A percentile compares a stretch with the other conserved stretches of the same genome.
These are phyloP conservation scores for Hartigia nigra DNA, from an alignment of 2,888 invertebrate species.

Conservation along the genomic window DNA sequence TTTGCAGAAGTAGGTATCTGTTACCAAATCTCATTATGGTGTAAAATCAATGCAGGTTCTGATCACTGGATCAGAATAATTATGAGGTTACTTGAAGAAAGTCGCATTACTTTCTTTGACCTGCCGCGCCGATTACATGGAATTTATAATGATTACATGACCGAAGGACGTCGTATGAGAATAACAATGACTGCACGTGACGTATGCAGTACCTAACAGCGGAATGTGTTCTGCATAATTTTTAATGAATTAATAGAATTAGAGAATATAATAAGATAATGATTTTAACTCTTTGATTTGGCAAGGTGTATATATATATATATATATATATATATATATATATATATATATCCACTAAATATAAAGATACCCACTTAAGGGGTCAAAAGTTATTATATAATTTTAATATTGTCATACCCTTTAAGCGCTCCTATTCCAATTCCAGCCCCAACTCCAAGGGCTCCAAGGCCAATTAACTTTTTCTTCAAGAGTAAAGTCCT, in stretches of 20 bases:
- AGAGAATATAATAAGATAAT: not conserved
- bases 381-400: not conserved
- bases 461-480: conserved; percentile 20
- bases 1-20: not conserved
- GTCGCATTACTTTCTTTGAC: conserved; percentile 3
- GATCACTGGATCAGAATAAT: not conserved
- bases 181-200: not conserved
- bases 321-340: too few relatives aligned
- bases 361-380: not conserved
- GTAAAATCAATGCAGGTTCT: not conserved
- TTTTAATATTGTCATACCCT: conserved; percentile 5
- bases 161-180: not conserved
- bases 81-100: not conserved
- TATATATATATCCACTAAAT: too few relatives aligned
- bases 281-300: not conserved
- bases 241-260: not conserved
- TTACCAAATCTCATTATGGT: not conserved
- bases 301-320: not conserved
- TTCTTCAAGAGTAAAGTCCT: conserved; percentile 19
- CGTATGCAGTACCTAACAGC: not conserved
- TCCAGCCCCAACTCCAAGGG: conserved; percentile 18
- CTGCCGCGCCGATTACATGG: not conserved
- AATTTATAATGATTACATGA: conserved; percentile 8
- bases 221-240: not conserved
- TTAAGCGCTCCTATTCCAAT: conserved; percentile 17